Percentiles rank a stretch among this genome's conserved stretches.
phyloP scores from a whole-genome alignment of 2,888 invertebrate species.

The Chrysopilus asiliformis region DNA sequence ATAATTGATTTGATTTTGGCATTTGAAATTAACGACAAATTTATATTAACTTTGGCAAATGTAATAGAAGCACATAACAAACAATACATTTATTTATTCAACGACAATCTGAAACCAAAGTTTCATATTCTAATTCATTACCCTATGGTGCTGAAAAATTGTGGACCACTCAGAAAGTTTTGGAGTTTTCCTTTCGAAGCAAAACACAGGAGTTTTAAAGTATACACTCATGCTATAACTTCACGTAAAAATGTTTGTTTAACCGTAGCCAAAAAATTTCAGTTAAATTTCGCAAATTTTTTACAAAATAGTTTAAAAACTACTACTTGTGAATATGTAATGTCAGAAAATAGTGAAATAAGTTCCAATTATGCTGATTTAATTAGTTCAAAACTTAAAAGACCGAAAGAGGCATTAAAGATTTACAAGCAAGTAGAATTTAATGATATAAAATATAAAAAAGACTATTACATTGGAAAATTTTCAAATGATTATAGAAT shows the following conservation, averaged over 20 bases:
- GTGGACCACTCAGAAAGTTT: constrained; percentile 13
- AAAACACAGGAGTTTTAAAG: constrained; percentile 16
- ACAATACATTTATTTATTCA: constrained; percentile 13
- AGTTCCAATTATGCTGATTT: constrained; percentile 9
- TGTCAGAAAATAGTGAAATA: constrained; percentile 4
- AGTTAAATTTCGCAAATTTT: constrained; percentile 16
- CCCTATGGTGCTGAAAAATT: constrained; percentile 13
- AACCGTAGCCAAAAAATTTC: constrained; percentile 15
- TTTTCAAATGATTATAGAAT: constrained; percentile 10
- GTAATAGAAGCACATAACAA: constrained; percentile 10
- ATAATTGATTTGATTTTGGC: constrained; percentile 16
- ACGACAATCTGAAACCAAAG: constrained; percentile 18
- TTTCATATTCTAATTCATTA: constrained; percentile 17
- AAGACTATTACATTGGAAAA: constrained; percentile 8
- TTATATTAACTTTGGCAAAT: constrained; percentile 11
- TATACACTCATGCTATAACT: constrained; percentile 17
- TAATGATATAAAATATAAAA: constrained; percentile 9
- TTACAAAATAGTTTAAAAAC: constrained; percentile 1
- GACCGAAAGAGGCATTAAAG: constrained; percentile 6
- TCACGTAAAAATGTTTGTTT: constrained; percentile 19
- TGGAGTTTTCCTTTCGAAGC: constrained; percentile 16
- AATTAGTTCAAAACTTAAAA: constrained; percentile 9
- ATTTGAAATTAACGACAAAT: constrained; percentile 8
- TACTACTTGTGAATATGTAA: not conserved
- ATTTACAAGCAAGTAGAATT: constrained; percentile 6